phyloP scores from a whole-genome alignment of 2,888 invertebrate genomes.

The Tenthredo distinguenda region DNA sequence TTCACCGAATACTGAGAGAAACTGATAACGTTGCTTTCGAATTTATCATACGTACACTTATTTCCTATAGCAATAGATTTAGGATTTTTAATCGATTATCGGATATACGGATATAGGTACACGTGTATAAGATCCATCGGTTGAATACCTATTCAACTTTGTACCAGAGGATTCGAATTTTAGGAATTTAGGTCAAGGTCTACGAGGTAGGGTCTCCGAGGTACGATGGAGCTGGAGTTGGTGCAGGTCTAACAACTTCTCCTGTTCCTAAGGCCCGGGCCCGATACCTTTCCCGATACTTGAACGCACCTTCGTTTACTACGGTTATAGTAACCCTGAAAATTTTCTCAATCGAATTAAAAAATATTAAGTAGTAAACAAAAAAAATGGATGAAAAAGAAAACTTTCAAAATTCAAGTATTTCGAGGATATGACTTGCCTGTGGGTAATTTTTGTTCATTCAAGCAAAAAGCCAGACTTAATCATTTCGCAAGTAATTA shows the following conservation, averaged over 20 bases:
- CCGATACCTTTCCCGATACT: not conserved
- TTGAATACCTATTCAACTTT: not conserved
- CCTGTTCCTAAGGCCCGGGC: conserved; percentile 1
- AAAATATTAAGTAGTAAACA: not conserved
- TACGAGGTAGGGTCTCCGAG: conserved; percentile 43
- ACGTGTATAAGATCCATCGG: not conserved
- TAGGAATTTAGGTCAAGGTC: conserved; percentile 48
- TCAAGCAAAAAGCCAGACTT: not conserved
- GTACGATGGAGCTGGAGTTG: conserved; percentile 13
- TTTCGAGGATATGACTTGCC: not conserved
- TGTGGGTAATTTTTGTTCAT: not conserved
- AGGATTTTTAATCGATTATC: not conserved
- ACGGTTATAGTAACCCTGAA: not conserved
- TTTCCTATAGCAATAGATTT: not conserved
- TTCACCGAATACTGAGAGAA: not conserved
- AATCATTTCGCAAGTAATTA: not conserved
- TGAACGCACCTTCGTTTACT: conserved; percentile 23
- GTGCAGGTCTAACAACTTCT: conserved; percentile 41
- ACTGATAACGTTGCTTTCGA: not conserved
- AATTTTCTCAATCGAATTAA: not conserved
- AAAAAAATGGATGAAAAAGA: not conserved
- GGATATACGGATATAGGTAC: not conserved
- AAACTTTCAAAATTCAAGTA: not conserved
- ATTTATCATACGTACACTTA: not conserved
- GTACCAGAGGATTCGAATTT: conserved; percentile 32